Evolutionary conservation across 2,888 invertebrate species (phyloP).

Genomic region (Lasius fuliginosus): DNA sequence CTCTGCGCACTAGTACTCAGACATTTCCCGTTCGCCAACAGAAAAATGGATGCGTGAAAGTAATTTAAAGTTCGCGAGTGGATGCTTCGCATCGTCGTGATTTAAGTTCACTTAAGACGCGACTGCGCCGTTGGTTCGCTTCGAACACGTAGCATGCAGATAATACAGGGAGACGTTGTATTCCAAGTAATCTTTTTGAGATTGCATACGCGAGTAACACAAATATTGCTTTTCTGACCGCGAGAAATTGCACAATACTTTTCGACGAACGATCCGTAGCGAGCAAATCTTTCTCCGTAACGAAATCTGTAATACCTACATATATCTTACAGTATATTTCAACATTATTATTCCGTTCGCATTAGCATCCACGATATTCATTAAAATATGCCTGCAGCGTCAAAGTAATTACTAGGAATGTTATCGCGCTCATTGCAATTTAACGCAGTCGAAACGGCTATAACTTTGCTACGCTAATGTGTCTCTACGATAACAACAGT

Average conservation of each 20-base stretch:
- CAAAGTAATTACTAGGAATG: constrained; percentile 46
- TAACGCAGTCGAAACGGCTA: constrained; percentile 25
- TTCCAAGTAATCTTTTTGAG: constrained; percentile 39
- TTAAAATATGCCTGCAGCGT: constrained; percentile 27
- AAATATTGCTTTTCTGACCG: constrained; percentile 13
- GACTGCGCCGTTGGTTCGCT: constrained; percentile 30
- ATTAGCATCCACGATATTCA: constrained; percentile 32
- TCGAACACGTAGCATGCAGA: constrained; percentile 13
- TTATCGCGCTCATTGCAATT: constrained; percentile 28
- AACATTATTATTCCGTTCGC: constrained; percentile 31
- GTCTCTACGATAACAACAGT: constrained; percentile 9
- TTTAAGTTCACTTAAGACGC: constrained; percentile 49
- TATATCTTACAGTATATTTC: not conserved
- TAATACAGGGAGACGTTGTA: constrained; percentile 44
- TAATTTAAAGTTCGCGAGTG: constrained; percentile 57
- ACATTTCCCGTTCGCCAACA: constrained; percentile 56
- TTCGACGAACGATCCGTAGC: not conserved
- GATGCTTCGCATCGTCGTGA: constrained; percentile 55
- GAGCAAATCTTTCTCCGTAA: not conserved
- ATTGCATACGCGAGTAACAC: constrained; percentile 33
- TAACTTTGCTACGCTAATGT: constrained; percentile 33
- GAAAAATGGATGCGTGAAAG: constrained; percentile 58
- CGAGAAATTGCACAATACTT: constrained; percentile 29
- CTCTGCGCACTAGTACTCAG: constrained; percentile 41
- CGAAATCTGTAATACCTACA: constrained; percentile 12